Evolutionary conservation across 1,140 invertebrate genomes (phyloP), one percentile per base, ranked within the genome.

Genomic region (Drosophila parabipectinata): DNA sequence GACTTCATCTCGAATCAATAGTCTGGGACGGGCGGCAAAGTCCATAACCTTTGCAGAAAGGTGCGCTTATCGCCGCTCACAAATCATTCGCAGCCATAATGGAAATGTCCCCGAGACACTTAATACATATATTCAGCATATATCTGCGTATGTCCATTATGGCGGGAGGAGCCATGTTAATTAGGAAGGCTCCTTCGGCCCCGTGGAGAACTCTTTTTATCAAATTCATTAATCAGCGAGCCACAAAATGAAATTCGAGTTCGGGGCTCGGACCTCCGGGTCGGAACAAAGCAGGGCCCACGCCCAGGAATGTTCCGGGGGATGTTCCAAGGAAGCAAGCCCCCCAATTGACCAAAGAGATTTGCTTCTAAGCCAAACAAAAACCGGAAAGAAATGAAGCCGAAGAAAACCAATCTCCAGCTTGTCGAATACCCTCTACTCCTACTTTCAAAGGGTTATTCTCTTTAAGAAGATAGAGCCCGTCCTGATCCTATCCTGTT

Each of bases 141-240:
- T 37, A 59, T 50, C 45, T 15, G 5, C 10, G 2, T 8, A 51
- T 21, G 51, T 52, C 45, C 45, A 64, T 44, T 53, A 57, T 39
- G 51, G 57, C 54, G 26, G 41, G 39, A 50, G 26, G 61, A 62
- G 34, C 64, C 72, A 84, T 84, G 81, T 84, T 84, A 84, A 84
- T 84, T 84, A 84, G 73, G 57, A 71, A 85, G 85, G 59, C 26
- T 55, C 26, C 53, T 7, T 18, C 37, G 34, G 34, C 47, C 66
- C 63, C 64, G 62, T 73, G 64, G 66, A 60, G 72, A 72, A 72
- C 72, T 66, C 47, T 66, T 62, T 80, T 85, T 84, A 84, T 84
- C 81, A 84, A 75, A 66, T 84, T 84, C 81, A 84, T 84, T 84
- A 84, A 84, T 84, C 81, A 85, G 81, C 21, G 34, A 56, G 74